Base-by-base conservation (phyloP, 2,797 vertebrate species). In the Meda fulgida region DNA sequence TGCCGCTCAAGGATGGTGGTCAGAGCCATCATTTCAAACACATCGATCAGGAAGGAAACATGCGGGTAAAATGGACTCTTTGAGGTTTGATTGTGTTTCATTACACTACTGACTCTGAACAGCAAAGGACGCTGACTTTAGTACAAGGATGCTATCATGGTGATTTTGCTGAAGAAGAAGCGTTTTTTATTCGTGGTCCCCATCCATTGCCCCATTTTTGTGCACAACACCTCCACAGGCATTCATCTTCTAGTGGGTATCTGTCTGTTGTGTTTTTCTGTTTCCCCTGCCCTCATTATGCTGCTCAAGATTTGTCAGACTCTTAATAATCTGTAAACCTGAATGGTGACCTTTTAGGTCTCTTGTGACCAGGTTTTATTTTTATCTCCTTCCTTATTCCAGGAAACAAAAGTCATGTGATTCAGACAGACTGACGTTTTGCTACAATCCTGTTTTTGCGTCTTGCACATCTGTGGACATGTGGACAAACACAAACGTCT, bases 301-400 rank as follows among this genome's bases (percentile, higher is more conserved):
- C 58, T 85, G 63, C 48, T 65, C 34, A 9, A 60, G 11, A 51
- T 63, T 81, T 78, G 23, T 79, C 60, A 78, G 72, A 83, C 77
- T 43, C 46, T 7, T 84, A 66, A 80, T 85, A 72, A 88, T 11
- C 67, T 84, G 16, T 77, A 67, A 60, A 76, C 18, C 38, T 48
- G 29, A 65, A 36, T 13, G 1, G 69, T 84, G 78, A 85, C 86
- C 81, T 87, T 58, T 77, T 66, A 60, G 70, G 46, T 77, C 73
- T 86, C 36, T 79, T 29, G 26, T 70, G 73, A 43, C 21, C 80
- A 19, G n/a, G 58, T 48, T 63, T 69, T 77, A 58, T 86, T 69
- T 81, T 63, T 82, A 77, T 76, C 53, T 83, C 11, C 36, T 85
- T 78, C 26, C 26, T 53, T 78, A 21, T 81, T 31, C 31, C 21